A percentile compares a stretch with the other conserved stretches of the same genome.
Evolutionary conservation across 2,888 invertebrate genomes (phyloP).

Genomic region (Cataglyphis rosenhaueri): DNA sequence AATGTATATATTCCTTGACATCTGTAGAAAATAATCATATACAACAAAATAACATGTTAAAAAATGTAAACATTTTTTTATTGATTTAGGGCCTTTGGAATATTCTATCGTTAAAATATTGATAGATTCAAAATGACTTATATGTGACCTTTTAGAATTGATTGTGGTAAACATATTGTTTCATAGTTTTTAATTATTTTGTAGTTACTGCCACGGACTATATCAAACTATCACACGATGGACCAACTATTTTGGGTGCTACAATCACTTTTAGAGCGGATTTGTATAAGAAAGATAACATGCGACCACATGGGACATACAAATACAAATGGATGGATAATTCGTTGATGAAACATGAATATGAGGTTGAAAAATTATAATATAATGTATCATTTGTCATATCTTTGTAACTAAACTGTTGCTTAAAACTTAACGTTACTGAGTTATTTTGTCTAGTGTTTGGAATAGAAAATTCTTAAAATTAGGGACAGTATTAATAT

Average conservation of each 20-base stretch:
- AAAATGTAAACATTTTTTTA: too few relatives aligned
- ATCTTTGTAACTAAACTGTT: background rate
- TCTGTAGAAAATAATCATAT: too few relatives aligned
- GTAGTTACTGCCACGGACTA: constrained; percentile 56
- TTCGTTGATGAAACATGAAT: constrained; percentile 86
- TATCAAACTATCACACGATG: constrained; percentile 88
- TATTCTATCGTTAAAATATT: too few relatives aligned
- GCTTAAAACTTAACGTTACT: background rate
- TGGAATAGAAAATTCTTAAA: background rate
- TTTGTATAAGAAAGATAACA: constrained; percentile 85
- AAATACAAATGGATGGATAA: constrained; percentile 88
- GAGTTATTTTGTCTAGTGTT: background rate
- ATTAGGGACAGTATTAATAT: background rate
- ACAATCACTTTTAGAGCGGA: constrained; percentile 90
- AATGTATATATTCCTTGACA: too few relatives aligned
- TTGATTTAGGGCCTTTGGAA: too few relatives aligned
- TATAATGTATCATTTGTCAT: background rate
- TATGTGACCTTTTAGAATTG: too few relatives aligned
- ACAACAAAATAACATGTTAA: too few relatives aligned
- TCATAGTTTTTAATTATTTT: constrained; percentile 23
- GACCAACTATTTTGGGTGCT: constrained; percentile 91
- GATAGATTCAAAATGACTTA: too few relatives aligned
- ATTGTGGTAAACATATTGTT: background rate
- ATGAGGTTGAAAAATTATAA: constrained; percentile 84
- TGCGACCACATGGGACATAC: constrained; percentile 86